Evolutionary conservation across 92 coral and sea anemone genomes (phyloP).

Genomic region (Umimayanthus chanpuru): DNA sequence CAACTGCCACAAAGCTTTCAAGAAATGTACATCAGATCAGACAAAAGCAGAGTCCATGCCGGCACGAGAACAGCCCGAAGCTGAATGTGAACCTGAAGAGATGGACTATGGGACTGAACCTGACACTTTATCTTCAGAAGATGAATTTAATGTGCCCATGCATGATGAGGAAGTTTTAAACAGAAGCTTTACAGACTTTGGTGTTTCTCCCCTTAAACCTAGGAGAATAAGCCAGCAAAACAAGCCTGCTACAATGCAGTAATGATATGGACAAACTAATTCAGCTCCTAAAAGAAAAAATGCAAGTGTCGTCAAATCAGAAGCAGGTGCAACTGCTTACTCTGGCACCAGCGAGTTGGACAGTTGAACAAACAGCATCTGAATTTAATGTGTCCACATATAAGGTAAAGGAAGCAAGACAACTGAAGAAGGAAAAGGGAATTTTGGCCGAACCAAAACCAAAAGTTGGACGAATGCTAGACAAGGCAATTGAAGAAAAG

Average conservation of each 20-base stretch:
- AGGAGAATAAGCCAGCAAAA: neutral
- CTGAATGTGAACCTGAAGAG: too few species aligned
- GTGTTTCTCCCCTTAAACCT: constrained; percentile 20
- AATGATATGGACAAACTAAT: constrained; percentile 17
- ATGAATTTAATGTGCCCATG: neutral
- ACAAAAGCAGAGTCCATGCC: neutral
- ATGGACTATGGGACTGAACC: neutral
- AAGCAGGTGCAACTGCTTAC: constrained; percentile 1
- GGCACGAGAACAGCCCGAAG: too few species aligned
- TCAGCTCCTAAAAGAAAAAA: constrained; percentile 13
- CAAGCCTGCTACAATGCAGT: constrained; percentile 16
- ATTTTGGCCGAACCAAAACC: neutral
- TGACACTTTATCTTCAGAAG: neutral
- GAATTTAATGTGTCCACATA: constrained; percentile 1
- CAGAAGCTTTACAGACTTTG: constrained; percentile 16
- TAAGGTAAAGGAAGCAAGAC: constrained; percentile 13
- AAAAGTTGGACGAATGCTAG: constrained; percentile 24
- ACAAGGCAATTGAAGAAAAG: constrained; percentile 20
- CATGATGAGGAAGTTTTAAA: neutral
- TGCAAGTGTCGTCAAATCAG: neutral
- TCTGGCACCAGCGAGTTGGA: constrained; percentile 29
- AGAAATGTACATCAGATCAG: neutral
- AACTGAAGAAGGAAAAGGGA: neutral
- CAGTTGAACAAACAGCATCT: neutral
- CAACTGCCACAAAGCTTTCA: neutral